These are phyloP conservation scores for Hydrozoanthus gracilis DNA, from an alignment of 92 coral and sea anemone species.

Conservation along the genomic window DNA sequence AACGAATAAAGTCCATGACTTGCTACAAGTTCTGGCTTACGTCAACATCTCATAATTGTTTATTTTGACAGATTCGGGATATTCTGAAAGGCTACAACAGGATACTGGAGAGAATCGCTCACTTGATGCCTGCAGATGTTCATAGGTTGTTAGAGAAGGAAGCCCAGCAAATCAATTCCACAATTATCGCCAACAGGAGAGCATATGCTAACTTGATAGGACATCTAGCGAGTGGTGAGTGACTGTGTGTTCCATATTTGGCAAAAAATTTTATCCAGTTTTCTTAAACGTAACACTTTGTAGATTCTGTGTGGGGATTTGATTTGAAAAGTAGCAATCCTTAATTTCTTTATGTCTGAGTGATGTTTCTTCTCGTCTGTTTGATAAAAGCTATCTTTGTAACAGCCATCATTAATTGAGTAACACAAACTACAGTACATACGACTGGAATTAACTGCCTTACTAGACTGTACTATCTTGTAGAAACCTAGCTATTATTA, in stretches of 20 bases:
- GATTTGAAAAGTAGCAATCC: no score
- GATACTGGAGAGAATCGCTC: slow-evolving; percentile 88
- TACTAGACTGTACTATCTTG: no score
- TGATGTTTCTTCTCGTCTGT: no score
- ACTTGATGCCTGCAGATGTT: slow-evolving; percentile 98
- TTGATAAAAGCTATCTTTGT: no score
- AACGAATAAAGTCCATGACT: not conserved
- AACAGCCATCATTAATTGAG: no score
- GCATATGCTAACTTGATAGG: slow-evolving; percentile 89
- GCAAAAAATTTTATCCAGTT: not conserved
- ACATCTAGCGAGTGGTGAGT: slow-evolving; percentile 80
- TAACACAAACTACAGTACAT: no score
- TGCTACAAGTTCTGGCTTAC: not conserved
- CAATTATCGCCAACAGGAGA: slow-evolving; percentile 85
- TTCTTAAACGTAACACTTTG: not conserved
- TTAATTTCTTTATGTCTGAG: no score
- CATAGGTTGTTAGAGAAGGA: slow-evolving; percentile 94
- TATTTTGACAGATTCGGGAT: slow-evolving; percentile 76
- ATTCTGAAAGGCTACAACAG: slow-evolving; percentile 78
- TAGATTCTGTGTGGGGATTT: no score
- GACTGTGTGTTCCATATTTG: not conserved
- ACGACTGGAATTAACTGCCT: no score
- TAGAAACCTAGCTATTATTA: no score
- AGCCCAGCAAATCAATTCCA: slow-evolving; percentile 91
- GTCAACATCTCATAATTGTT: not conserved